Conservation (phyloP, 2,888 invertebrate genomes). For the Agonopterix heracliana region DNA sequence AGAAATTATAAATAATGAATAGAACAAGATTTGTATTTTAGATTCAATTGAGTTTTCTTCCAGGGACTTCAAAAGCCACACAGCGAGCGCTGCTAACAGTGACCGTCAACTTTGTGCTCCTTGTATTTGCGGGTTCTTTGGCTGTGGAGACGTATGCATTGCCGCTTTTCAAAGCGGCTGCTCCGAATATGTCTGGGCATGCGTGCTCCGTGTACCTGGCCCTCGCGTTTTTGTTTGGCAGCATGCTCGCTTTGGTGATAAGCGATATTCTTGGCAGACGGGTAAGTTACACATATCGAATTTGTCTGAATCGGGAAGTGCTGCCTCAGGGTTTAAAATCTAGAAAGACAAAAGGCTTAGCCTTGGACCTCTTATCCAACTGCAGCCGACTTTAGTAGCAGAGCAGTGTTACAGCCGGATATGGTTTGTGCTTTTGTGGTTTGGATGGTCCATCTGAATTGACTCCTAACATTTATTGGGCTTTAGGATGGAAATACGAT, state of each 20-base stretch:
- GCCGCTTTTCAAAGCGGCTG: conserved; percentile 58
- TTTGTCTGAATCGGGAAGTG: no score
- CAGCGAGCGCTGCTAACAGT: conserved; percentile 29
- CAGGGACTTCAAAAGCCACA: conserved; percentile 48
- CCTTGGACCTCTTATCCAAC: neutral
- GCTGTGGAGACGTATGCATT: conserved; percentile 46
- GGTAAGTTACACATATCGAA: conserved; percentile 22
- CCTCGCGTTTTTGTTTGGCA: conserved; percentile 55
- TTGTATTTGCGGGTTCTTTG: conserved; percentile 31
- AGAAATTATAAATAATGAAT: no score
- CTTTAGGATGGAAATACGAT: neutral
- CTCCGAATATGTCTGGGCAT: conserved; percentile 54
- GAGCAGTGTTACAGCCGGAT: neutral
- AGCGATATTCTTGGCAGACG: conserved; percentile 73
- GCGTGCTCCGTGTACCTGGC: conserved; percentile 72
- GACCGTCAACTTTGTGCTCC: conserved; percentile 17
- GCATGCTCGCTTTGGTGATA: conserved; percentile 46
- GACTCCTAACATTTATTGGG: neutral
- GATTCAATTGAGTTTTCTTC: conserved; percentile 4
- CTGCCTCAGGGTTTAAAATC: neutral
- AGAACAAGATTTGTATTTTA: neutral
- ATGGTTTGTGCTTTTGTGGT: no score
- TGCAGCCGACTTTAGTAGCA: neutral
- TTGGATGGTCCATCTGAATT: neutral
- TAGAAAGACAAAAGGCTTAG: neutral